Percentiles rank a stretch among this genome's conserved stretches.
Evolutionary conservation across 35 echinoderm and acorn worm species (phyloP).

Genomic region (Hemicentrotus pulcherrimus): DNA sequence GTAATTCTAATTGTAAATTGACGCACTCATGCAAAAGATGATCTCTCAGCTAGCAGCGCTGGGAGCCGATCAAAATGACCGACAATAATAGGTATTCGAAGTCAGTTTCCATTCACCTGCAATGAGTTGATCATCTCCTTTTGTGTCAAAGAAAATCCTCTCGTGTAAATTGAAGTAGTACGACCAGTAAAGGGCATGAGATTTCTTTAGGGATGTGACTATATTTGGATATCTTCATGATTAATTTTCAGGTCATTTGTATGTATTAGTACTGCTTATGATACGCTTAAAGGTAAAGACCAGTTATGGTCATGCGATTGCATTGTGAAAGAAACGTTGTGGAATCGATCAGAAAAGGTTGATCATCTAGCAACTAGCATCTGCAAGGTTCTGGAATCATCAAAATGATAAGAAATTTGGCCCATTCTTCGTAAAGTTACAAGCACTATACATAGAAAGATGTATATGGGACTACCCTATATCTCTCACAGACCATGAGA

Average conservation of each 20-base stretch:
- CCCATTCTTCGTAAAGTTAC: too few species aligned
- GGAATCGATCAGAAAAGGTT: too few species aligned
- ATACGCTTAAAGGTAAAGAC: too few species aligned
- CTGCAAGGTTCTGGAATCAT: too few species aligned
- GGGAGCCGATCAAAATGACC: not conserved
- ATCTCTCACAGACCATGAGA: too few species aligned
- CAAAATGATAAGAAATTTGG: too few species aligned
- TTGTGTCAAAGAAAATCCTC: not conserved
- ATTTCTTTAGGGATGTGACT: not conserved
- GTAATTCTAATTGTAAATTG: not conserved
- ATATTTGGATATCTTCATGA: not conserved
- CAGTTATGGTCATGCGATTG: too few species aligned
- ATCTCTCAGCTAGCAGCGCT: not conserved
- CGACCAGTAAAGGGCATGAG: not conserved
- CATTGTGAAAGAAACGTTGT: too few species aligned
- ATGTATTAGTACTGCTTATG: too few species aligned
- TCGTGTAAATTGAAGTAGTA: not conserved
- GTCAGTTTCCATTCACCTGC: not conserved
- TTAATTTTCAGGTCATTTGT: not conserved
- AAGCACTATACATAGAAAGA: too few species aligned
- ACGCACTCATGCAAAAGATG: not conserved
- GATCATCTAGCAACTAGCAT: too few species aligned
- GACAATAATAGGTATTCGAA: not conserved
- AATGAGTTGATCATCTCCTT: not conserved
- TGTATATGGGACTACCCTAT: too few species aligned